These are phyloP conservation scores for Athalia rosae DNA, from an alignment of 2,888 invertebrate genomes.

Conservation along the genomic window DNA sequence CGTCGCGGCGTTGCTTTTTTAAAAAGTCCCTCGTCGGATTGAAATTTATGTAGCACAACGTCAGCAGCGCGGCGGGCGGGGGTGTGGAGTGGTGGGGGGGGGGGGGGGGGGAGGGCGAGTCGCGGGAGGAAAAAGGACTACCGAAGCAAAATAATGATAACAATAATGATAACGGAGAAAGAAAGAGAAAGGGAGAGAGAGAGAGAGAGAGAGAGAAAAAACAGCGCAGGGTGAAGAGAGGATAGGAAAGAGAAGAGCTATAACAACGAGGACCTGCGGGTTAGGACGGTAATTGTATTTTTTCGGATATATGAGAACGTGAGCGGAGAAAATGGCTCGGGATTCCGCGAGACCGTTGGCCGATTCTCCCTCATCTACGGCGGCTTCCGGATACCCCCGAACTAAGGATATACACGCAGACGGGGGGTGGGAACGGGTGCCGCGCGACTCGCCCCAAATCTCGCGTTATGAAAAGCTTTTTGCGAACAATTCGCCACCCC, in stretches of 20 bases:
- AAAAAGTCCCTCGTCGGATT: conserved; percentile 32
- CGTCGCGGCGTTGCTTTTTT: conserved; percentile 28
- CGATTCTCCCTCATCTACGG: too few relatives aligned
- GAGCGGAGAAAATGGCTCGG: background rate
- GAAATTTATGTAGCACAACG: conserved; percentile 43
- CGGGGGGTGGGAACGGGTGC: too few relatives aligned
- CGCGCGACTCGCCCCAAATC: too few relatives aligned
- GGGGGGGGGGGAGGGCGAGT: too few relatives aligned
- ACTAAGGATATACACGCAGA: too few relatives aligned
- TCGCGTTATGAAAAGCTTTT: too few relatives aligned
- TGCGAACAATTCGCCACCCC: background rate
- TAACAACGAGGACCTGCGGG: conserved; percentile 8
- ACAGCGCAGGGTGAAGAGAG: conserved; percentile 41
- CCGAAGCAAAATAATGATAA: conserved; percentile 33
- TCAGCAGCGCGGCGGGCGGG: background rate
- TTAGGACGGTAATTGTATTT: conserved; percentile 44
- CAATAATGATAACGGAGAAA: background rate
- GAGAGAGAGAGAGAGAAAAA: background rate
- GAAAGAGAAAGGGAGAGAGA: conserved; percentile 45
- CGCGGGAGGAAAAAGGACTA: conserved; percentile 8
- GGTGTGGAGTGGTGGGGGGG: too few relatives aligned
- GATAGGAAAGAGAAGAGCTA: conserved; percentile 29
- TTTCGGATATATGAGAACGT: conserved; percentile 34
- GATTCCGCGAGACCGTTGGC: too few relatives aligned
- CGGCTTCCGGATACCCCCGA: too few relatives aligned